Evolutionary conservation across 2,797 vertebrate species (phyloP).

Genomic region (Bradypus variegatus): DNA sequence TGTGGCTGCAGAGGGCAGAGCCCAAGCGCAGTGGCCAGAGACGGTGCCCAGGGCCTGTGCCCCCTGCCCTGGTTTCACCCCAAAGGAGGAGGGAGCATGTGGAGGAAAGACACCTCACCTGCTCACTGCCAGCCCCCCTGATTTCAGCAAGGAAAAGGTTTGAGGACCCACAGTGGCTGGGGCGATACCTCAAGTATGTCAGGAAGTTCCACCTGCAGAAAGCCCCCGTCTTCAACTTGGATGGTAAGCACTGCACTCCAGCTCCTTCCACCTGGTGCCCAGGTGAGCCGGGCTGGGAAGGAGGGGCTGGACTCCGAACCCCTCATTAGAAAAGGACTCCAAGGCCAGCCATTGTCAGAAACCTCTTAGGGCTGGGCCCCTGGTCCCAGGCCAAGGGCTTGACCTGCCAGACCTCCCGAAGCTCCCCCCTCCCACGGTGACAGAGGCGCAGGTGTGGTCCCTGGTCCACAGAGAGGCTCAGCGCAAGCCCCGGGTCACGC

Average conservation of each 20-base stretch:
- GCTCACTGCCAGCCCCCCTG: neutral
- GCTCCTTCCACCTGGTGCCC: rapidly evolving
- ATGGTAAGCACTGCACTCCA: neutral
- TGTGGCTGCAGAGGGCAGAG: neutral
- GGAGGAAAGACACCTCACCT: neutral
- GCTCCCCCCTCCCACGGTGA: neutral
- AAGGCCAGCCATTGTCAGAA: rapidly evolving
- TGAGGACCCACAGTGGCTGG: neutral
- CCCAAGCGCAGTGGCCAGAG: neutral
- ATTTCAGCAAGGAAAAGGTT: neutral
- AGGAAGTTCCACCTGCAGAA: neutral
- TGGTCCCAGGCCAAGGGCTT: rapidly evolving
- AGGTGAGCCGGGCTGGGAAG: rapidly evolving
- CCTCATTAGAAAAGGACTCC: too few relatives aligned
- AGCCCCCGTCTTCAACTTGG: neutral
- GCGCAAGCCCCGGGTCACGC: neutral
- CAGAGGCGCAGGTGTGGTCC: rapidly evolving
- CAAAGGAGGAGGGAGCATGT: neutral
- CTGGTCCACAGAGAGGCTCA: neutral
- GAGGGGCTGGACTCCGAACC: neutral
- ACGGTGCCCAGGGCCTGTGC: neutral
- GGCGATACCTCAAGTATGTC: neutral
- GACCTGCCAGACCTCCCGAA: rapidly evolving
- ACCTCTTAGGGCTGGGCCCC: neutral
- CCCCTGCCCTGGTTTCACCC: too few relatives aligned